Evolutionary conservation across 2,888 invertebrate genomes (phyloP).

Genomic region (Drosophila prolongata): DNA sequence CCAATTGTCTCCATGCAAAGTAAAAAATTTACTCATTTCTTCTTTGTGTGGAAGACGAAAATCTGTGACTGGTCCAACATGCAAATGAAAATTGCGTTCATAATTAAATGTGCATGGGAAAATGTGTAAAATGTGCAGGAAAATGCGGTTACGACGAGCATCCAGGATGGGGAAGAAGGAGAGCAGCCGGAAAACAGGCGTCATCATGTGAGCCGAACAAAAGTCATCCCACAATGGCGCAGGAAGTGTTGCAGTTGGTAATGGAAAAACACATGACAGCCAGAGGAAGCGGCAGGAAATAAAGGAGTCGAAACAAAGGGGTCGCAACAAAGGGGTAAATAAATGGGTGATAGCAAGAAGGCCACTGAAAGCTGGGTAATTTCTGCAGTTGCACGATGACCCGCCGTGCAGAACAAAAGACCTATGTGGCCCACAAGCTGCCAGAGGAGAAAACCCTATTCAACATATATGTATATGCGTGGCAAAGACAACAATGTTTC

Average conservation of each 20-base stretch:
- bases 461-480: slow-evolving; percentile 53
- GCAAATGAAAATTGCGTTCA: slow-evolving; percentile 56
- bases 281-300: slow-evolving; percentile 9
- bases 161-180: background rate
- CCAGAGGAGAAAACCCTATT: slow-evolving; percentile 42
- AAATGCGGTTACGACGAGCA: slow-evolving; percentile 23
- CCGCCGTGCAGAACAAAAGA: slow-evolving; percentile 36
- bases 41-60: slow-evolving; percentile 18
- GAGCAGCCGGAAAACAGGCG: slow-evolving; percentile 20
- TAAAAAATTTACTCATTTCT: background rate
- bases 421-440: slow-evolving; percentile 8
- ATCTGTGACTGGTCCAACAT: slow-evolving; percentile 46
- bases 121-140: slow-evolving; percentile 39
- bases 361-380: slow-evolving; percentile 25
- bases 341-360: background rate
- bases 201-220: slow-evolving; percentile 41
- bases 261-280: slow-evolving; percentile 63
- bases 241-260: slow-evolving; percentile 53
- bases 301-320: background rate
- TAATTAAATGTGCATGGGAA: slow-evolving; percentile 63
- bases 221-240: slow-evolving; percentile 46
- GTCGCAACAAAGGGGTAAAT: slow-evolving; percentile 12
- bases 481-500: slow-evolving; percentile 50
- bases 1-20: too few species aligned
- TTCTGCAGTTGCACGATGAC: slow-evolving; percentile 47